A percentile compares a stretch with the other conserved stretches of the same genome.
Evolutionary conservation across 2,888 invertebrate species (phyloP).

Genomic region (Oasisia sp.): DNA sequence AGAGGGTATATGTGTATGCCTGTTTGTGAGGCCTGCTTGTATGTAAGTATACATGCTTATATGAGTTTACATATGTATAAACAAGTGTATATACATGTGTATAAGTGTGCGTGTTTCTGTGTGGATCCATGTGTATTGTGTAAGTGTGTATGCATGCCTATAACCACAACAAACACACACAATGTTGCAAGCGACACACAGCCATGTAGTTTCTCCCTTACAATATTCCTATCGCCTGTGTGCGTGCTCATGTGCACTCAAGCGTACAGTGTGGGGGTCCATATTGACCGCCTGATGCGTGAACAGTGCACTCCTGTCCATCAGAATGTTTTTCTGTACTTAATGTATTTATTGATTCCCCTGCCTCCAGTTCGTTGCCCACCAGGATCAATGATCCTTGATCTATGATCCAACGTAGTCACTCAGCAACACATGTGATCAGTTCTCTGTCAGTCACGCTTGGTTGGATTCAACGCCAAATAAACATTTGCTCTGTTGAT

Average conservation of each 20-base stretch:
- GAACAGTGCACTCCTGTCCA: neutral
- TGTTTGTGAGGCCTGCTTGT: neutral
- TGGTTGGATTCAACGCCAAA: neutral
- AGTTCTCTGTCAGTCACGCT: neutral
- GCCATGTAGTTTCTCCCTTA: too few relatives aligned
- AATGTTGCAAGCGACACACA: too few relatives aligned
- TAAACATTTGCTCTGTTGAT: neutral
- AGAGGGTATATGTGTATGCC: too few relatives aligned
- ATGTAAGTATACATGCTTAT: neutral
- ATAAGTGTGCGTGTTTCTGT: neutral
- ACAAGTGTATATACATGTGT: neutral
- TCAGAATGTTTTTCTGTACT: neutral
- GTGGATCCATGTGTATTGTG: neutral
- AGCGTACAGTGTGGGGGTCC: neutral
- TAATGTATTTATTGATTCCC: constrained; percentile 2
- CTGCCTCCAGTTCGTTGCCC: neutral
- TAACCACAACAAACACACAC: too few relatives aligned
- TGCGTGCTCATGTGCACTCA: neutral
- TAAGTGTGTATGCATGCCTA: too few relatives aligned
- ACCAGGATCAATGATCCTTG: neutral
- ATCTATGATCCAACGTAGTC: neutral
- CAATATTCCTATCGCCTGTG: neutral
- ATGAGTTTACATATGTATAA: neutral
- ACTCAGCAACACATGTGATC: neutral
- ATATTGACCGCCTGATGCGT: neutral